Base-by-base conservation (phyloP, 2,888 invertebrate species). In the Xylota segnis region DNA sequence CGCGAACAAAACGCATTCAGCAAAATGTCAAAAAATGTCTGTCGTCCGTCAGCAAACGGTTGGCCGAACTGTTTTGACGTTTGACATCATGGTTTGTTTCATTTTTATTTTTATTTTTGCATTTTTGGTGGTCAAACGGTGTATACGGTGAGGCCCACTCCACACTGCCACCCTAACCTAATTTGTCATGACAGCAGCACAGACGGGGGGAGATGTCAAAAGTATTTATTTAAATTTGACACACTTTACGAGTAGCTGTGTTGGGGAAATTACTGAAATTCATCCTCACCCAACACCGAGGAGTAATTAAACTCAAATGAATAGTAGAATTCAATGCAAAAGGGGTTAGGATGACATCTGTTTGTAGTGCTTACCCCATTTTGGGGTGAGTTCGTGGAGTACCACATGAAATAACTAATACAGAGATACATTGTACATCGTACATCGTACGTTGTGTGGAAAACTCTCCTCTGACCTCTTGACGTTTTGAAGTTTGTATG, bases 331-430 rank as follows among this genome's bases (percentile, higher is more conserved):
- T 71, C 52, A 63, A 52, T 78, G 68, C 54, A 50, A 79, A 74
- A 27, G 32, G 65, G 65, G 58, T 58, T 71, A 50, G 2, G 58
- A 71, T 86, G 76, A 82, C 86, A 86, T 86, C 86, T 86, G 86
- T 72, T 81, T 70, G 5, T 6, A 40, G 70, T 40, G 59, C 37
- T 68, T 58, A 66, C 70, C 59, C 63, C 43, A 56, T 81, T 61
- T 63, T 66, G 86, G 86, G 86, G 86, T 86, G 86, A 82, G 86
- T 82, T 82, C 82, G 82, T 86, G 76, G 86, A 77, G 82, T 86
- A 86, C 86, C 84, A 76, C 84, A 86, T 82, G 84, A 70, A 77
- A 65, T 63, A 79, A 61, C 52, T 47, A 68, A 47, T 45, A 56
- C 75, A 63, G 14, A 29, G 7, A 45, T 29, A 45, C 40, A 66